Evolutionary conservation across 2,888 invertebrate species (phyloP).

Genomic region (Eurytoma californica): DNA sequence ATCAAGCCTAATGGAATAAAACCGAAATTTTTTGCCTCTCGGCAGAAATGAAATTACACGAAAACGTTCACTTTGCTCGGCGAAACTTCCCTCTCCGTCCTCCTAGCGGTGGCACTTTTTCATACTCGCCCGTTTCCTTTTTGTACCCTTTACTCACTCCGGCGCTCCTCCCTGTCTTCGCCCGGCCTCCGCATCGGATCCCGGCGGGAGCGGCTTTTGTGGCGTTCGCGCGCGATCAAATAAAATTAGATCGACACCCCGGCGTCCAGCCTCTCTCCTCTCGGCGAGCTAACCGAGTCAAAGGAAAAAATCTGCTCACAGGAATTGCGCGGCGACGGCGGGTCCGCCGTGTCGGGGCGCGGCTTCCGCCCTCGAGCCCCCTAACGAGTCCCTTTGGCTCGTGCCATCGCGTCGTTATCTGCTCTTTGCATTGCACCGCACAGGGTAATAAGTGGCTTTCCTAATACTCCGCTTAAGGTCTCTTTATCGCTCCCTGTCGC

Average conservation of each 20-base stretch:
- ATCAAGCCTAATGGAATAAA: background rate
- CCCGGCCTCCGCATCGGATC: background rate
- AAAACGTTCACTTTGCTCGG: no score
- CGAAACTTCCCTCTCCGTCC: background rate
- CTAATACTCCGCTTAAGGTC: conserved; percentile 11
- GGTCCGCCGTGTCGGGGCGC: background rate
- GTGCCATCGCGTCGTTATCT: conserved; percentile 10
- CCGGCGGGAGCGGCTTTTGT: conserved; percentile 35
- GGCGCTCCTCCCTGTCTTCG: background rate
- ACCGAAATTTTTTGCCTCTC: background rate
- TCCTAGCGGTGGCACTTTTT: background rate
- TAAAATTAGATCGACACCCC: conserved; percentile 61
- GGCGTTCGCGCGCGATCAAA: conserved; percentile 60
- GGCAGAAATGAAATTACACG: no score
- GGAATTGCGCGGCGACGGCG: conserved; percentile 1
- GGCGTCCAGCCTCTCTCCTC: background rate
- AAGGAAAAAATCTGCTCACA: conserved; percentile 51
- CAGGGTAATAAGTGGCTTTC: conserved; percentile 26
- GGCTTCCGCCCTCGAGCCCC: background rate
- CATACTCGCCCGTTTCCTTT: background rate
- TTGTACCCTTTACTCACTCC: conserved; percentile 2
- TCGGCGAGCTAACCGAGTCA: conserved; percentile 47
- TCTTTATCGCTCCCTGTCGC: background rate
- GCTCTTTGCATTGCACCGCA: conserved; percentile 2
- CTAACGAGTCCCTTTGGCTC: conserved; percentile 26